Conservation (phyloP, 2,113 vertebrate genomes). For the Apteryx mantelli region DNA sequence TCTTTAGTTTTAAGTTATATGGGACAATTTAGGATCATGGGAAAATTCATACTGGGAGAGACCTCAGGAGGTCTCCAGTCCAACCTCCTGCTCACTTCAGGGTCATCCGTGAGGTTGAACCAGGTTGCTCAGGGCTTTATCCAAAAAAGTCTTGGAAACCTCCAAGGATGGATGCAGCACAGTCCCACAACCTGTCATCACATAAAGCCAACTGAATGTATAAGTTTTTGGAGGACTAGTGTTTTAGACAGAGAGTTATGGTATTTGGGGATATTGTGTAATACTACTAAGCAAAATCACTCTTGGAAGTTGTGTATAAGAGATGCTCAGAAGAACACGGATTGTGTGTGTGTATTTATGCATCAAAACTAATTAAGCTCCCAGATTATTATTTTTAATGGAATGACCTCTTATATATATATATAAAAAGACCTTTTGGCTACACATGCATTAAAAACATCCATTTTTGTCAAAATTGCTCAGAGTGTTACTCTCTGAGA, state of each 20-base stretch:
- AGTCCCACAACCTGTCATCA: not conserved
- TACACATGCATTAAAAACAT: not conserved
- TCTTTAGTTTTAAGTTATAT: not conserved
- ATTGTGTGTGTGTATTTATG: accelerated
- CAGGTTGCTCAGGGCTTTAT: not conserved
- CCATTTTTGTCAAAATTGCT: not conserved
- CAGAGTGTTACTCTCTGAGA: not conserved
- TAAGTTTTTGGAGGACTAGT: not conserved
- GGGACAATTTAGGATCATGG: not conserved
- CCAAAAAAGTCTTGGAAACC: not conserved
- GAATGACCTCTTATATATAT: not conserved
- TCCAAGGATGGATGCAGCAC: not conserved
- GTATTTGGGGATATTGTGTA: not conserved
- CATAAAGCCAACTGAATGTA: not conserved
- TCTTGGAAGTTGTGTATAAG: not conserved
- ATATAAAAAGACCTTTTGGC: not conserved
- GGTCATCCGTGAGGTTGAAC: not conserved
- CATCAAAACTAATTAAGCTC: not conserved
- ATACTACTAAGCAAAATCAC: not conserved
- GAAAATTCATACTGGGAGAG: not conserved
- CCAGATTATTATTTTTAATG: not conserved
- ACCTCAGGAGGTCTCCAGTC: not conserved
- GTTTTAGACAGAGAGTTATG: not conserved
- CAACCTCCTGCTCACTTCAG: not conserved
- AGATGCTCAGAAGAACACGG: not conserved